Evolutionary conservation across 2,797 vertebrate species (phyloP), one percentile per base, ranked within the genome.

Genomic region (Acestrorhynchus altus): DNA sequence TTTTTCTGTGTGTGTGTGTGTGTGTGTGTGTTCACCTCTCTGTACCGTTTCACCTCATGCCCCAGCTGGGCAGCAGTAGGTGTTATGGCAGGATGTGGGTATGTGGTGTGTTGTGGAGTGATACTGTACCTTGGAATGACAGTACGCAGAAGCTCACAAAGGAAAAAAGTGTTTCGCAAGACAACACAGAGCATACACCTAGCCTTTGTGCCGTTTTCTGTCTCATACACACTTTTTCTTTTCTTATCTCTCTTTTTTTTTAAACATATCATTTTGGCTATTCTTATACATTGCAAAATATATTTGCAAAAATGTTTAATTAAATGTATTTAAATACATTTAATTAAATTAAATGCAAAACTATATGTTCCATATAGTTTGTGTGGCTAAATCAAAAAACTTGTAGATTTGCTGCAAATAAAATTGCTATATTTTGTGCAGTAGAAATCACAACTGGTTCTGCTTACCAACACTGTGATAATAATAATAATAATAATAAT

Each of bases 31-130:
- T 42, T 61, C 11, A 56, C n/a, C 42, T 65, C 35, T 20, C 8
- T 60, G 47, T 72, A 51, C 52, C 46, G 72, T 81, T 78, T 61
- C 42, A 56, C 31, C 31, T 72, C 77, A 64, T 72, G 64, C 52
- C 39, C 72, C 79, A 88, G 84, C 59, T n/a, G 83, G 85, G 86
- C 80, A 92, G 88, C 82, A 86, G 86, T 83, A 78, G 83, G 83
- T 86, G 88, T 89, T 87, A 77, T 72, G 81, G 83, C 90, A 93
- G 93, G 93, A 94, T 94, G 93, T 94, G 92, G 93, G 84, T 81
- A 86, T 15, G 16, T 73, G 42, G 72, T 71, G 49, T 52, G 28
- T 61, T 22, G 66, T 60, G 64, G 85, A 74, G 83, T 47, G 81
- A 87, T 84, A 89, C 82, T 87, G 88, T 87, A 85, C 77, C 59